phyloP scores from a whole-genome alignment of 1,140 invertebrate genomes.

The Babylonia areolata region DNA sequence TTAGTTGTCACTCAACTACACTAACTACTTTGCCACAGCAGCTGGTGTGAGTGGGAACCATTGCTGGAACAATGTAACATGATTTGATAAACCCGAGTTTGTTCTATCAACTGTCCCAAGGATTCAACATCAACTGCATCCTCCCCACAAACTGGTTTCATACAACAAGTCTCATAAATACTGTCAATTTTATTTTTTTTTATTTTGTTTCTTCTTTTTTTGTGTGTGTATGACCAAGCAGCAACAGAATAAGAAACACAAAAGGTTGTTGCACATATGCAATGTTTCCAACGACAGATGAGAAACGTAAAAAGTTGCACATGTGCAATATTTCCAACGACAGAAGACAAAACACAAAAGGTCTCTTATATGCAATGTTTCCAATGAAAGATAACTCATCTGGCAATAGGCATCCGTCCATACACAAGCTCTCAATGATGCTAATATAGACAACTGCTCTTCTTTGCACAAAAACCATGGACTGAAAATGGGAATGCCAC shows the following conservation, averaged over 20 bases:
- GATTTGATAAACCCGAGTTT: no score
- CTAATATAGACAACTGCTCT: neutral
- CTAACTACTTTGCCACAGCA: no score
- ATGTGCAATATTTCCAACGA: neutral
- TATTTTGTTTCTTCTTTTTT: neutral
- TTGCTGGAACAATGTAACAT: no score
- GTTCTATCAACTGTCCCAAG: no score
- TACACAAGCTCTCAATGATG: neutral
- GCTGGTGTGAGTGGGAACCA: no score
- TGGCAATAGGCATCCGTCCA: neutral
- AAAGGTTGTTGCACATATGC: neutral
- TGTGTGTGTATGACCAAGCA: neutral
- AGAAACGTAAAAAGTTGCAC: neutral
- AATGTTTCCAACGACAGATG: neutral
- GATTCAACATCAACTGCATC: no score
- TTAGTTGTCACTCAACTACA: no score
- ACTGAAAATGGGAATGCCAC: conserved; percentile 1
- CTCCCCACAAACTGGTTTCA: neutral
- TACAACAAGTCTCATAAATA: neutral
- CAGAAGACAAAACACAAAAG: neutral
- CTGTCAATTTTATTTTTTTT: neutral
- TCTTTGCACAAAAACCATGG: neutral
- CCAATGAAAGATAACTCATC: neutral
- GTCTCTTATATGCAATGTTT: neutral
- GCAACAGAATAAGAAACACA: neutral